A percentile compares a stretch with the other conserved stretches of the same genome.
Conservation (phyloP, 2,888 invertebrate species). For the Diloba caeruleocephala region DNA sequence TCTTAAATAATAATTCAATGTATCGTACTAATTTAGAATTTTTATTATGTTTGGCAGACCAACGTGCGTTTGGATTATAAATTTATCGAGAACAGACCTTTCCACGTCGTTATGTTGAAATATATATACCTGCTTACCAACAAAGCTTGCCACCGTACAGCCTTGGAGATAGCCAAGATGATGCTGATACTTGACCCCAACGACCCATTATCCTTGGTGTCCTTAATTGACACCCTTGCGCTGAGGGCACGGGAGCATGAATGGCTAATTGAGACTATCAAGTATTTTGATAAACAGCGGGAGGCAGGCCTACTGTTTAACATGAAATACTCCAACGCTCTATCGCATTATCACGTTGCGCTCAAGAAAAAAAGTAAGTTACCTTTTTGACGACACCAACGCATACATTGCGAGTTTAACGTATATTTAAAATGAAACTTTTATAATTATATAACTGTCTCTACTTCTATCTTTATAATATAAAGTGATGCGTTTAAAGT, state of each 20-base stretch:
- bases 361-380: slow-evolving; percentile 60
- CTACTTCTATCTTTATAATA: no score
- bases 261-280: slow-evolving; percentile 88
- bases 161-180: slow-evolving; percentile 95
- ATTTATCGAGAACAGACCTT: slow-evolving; percentile 72
- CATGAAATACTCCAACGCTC: slow-evolving; percentile 70
- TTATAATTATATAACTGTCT: no score
- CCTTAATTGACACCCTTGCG: slow-evolving; percentile 94
- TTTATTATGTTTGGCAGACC: slow-evolving; percentile 60
- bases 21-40: background rate
- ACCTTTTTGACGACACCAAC: background rate
- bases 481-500: no score
- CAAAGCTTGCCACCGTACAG: slow-evolving; percentile 95
- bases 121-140: slow-evolving; percentile 93
- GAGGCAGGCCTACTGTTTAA: slow-evolving; percentile 67
- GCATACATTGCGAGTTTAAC: background rate
- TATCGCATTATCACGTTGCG: slow-evolving; percentile 71
- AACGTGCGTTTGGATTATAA: slow-evolving; percentile 68
- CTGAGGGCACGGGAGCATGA: slow-evolving; percentile 92
- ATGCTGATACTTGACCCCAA: slow-evolving; percentile 93
- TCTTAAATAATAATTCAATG: background rate
- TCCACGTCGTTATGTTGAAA: slow-evolving; percentile 92
- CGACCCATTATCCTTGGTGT: slow-evolving; percentile 93
- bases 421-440: no score
- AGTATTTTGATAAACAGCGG: slow-evolving; percentile 58